phyloP scores from a whole-genome alignment of 2,888 invertebrate species.

The Glyphotaelius pellucidus region DNA sequence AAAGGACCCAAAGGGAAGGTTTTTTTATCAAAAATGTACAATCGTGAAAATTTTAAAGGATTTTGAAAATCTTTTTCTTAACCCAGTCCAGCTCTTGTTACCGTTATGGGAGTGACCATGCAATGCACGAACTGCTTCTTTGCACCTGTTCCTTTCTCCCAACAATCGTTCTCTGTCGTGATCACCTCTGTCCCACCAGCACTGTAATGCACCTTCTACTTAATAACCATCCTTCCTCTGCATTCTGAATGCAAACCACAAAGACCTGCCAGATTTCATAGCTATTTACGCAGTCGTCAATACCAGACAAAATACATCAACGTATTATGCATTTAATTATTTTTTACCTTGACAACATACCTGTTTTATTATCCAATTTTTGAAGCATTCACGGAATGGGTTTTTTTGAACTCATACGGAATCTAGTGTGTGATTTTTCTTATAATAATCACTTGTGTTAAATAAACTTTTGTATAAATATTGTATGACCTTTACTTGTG shows the following conservation, averaged over 20 bases:
- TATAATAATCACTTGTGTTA: too few species aligned
- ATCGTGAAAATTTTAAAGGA: not conserved
- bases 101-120: slow-evolving; percentile 16
- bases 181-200: not conserved
- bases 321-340: too few species aligned
- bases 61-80: not conserved
- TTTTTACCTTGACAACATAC: too few species aligned
- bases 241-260: not conserved
- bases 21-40: not conserved
- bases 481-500: too few species aligned
- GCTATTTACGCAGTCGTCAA: not conserved
- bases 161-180: slow-evolving; percentile 28
- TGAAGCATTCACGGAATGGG: too few species aligned
- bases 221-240: not conserved
- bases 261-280: not conserved
- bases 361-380: too few species aligned
- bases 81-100: slow-evolving; percentile 2
- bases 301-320: not conserved
- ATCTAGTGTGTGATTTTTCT: too few species aligned
- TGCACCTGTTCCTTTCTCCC: slow-evolving; percentile 42
- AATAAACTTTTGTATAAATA: too few species aligned
- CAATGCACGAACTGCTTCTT: slow-evolving; percentile 36
- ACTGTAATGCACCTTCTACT: not conserved
- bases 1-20: not conserved
- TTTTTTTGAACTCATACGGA: too few species aligned